Conservation (phyloP, 2,113 vertebrate genomes). For the Pseudorectes ferrugineus region DNA sequence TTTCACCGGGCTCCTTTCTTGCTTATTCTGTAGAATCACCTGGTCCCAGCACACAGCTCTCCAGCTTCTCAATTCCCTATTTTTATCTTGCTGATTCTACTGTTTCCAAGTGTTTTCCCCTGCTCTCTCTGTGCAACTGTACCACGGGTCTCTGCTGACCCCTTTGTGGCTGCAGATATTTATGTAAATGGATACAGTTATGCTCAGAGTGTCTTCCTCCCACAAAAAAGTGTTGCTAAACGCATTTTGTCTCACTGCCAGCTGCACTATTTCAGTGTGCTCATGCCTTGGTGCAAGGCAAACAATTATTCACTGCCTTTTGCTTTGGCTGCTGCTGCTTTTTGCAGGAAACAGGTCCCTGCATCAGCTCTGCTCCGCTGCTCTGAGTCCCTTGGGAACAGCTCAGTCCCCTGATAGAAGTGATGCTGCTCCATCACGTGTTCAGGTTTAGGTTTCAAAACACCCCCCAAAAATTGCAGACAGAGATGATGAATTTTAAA, state of each 20-base stretch:
- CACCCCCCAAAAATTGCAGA: neutral
- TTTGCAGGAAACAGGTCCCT: neutral
- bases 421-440: neutral
- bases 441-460: neutral
- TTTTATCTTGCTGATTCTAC: neutral
- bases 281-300: neutral
- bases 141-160: neutral
- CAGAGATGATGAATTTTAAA: neutral
- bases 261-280: neutral
- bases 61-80: neutral
- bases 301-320: neutral
- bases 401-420: neutral
- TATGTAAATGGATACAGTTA: neutral
- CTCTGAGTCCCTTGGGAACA: neutral
- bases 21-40: neutral
- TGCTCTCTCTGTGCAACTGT: neutral
- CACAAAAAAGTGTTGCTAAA: neutral
- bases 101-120: neutral
- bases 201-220: neutral
- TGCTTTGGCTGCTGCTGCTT: neutral
- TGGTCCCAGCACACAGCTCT: neutral
- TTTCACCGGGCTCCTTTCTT: neutral
- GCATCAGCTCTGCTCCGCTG: neutral
- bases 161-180: neutral
- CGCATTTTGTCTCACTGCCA: neutral